Conservation (phyloP, 2,797 vertebrate genomes). For the Ispidina lecontei region DNA sequence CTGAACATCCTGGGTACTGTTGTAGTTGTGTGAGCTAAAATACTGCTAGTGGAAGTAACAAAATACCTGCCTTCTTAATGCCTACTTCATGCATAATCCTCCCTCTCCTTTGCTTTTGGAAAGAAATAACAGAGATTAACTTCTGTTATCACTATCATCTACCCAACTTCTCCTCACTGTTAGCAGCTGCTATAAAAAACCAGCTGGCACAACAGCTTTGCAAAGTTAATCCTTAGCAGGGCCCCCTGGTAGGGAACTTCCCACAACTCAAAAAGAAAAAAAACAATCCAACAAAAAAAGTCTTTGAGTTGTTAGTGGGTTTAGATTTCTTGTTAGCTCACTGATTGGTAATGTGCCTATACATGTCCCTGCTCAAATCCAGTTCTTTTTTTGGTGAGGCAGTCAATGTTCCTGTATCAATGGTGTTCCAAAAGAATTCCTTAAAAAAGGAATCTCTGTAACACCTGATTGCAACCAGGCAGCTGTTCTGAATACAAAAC, state of each 20-base stretch:
- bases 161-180: neutral
- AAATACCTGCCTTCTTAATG: neutral
- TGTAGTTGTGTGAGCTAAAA: neutral
- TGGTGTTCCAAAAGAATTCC: neutral
- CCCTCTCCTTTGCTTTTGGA: neutral
- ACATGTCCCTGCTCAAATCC: neutral
- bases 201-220: neutral
- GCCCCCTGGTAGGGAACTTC: neutral
- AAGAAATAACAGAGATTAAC: neutral
- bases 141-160: neutral
- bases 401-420: neutral
- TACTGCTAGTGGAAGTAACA: accelerated
- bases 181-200: neutral
- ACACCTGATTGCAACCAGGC: neutral
- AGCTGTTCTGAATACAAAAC: neutral
- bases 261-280: neutral
- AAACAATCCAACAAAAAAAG: neutral
- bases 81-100: neutral
- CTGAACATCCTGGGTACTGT: neutral
- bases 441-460: neutral
- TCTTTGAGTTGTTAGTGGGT: neutral
- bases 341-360: neutral
- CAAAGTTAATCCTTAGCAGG: neutral
- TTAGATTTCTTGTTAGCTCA: neutral
- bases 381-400: neutral